Conservation (phyloP, 2,797 vertebrate species). For the Zalophus californianus region DNA sequence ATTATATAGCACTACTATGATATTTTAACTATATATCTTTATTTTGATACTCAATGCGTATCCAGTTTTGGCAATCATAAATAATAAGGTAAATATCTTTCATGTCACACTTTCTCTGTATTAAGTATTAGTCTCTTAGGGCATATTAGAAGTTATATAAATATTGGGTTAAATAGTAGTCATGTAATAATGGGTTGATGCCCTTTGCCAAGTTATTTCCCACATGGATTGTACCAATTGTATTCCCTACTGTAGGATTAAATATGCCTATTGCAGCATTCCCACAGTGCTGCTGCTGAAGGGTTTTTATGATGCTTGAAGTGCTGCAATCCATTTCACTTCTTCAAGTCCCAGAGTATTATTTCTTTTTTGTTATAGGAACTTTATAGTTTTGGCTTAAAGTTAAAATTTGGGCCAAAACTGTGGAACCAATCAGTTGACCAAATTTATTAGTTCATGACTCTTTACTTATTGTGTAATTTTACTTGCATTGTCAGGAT, state of each 20-base stretch:
- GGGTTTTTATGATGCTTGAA: background rate
- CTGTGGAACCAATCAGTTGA: background rate
- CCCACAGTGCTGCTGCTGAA: background rate
- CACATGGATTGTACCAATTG: background rate
- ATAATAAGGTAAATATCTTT: background rate
- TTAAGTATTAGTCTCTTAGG: background rate
- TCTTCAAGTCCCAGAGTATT: background rate
- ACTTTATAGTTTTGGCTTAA: background rate
- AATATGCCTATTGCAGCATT: background rate
- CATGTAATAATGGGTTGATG: background rate
- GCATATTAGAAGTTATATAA: background rate
- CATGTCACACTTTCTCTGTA: background rate
- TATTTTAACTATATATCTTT: background rate
- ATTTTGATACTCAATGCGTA: background rate
- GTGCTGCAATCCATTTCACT: background rate
- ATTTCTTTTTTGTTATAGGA: background rate
- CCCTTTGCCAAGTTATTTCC: background rate
- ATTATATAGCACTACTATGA: background rate
- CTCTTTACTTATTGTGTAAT: background rate
- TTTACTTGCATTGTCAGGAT: background rate
- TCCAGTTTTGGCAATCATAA: background rate
- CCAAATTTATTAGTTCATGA: background rate
- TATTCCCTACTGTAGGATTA: background rate
- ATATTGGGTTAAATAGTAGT: background rate
- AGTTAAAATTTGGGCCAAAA: background rate